phyloP scores from a whole-genome alignment of 2,888 invertebrate genomes.

The Acholoe squamosa region DNA sequence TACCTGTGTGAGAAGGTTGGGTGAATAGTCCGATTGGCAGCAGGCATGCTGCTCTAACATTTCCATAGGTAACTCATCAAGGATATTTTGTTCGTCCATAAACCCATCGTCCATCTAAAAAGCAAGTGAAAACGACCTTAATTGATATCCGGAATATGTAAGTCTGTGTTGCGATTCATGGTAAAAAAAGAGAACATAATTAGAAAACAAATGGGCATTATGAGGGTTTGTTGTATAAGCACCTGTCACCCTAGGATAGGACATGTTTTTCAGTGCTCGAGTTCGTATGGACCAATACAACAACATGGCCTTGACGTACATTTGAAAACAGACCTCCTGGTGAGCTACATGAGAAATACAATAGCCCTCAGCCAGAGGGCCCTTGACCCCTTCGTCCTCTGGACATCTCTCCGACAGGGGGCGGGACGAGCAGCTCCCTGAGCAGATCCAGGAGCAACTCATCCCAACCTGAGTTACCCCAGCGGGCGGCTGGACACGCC shows the following conservation, averaged over 20 bases:
- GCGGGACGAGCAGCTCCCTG: constrained; percentile 25
- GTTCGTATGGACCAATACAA: too few relatives aligned
- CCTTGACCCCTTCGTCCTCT: too few relatives aligned
- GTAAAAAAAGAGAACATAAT: too few relatives aligned
- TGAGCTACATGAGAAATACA: neutral
- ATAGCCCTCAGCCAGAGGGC: neutral
- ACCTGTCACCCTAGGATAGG: too few relatives aligned
- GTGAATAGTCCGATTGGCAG: constrained; percentile 51
- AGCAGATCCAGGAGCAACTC: constrained; percentile 2
- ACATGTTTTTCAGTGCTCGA: too few relatives aligned
- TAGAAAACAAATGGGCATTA: too few relatives aligned
- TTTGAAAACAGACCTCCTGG: neutral
- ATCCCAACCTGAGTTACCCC: neutral
- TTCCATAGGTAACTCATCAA: constrained; percentile 57
- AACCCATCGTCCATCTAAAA: constrained; percentile 65
- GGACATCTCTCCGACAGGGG: neutral
- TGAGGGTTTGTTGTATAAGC: too few relatives aligned
- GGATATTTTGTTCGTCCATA: constrained; percentile 62
- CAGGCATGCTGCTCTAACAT: constrained; percentile 63
- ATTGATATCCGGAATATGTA: neutral
- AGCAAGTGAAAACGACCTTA: neutral
- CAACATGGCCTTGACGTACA: too few relatives aligned
- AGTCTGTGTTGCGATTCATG: too few relatives aligned
- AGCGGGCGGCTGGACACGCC: constrained; percentile 7
- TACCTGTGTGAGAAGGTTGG: constrained; percentile 62